These are phyloP conservation scores for Saccostrea echinata DNA, from an alignment of 1,140 invertebrate species.

Conservation along the genomic window DNA sequence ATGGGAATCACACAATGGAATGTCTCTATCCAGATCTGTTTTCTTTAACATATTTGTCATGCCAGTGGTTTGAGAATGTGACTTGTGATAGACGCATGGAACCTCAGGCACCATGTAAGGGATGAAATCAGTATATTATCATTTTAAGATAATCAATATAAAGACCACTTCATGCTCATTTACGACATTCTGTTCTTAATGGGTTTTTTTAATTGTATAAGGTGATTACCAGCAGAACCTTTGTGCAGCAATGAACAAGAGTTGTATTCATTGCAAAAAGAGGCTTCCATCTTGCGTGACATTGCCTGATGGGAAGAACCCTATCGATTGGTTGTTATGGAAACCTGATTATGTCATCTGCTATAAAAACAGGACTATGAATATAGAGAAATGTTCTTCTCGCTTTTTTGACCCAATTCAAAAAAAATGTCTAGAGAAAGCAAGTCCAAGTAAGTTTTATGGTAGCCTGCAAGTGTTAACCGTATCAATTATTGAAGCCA, in stretches of 20 bases:
- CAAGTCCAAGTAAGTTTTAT: neutral
- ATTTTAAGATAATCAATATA: neutral
- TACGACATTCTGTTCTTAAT: too few relatives aligned
- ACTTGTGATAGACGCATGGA: slow-evolving; percentile 40
- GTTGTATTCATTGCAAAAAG: slow-evolving; percentile 52
- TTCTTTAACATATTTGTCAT: slow-evolving; percentile 7
- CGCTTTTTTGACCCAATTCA: slow-evolving; percentile 41
- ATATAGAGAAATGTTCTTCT: slow-evolving; percentile 15
- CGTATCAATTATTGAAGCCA: too few relatives aligned
- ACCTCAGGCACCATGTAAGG: slow-evolving; percentile 53
- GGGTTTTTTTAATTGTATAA: too few relatives aligned
- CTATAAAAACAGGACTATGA: slow-evolving; percentile 42
- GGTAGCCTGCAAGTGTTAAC: too few relatives aligned
- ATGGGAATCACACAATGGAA: neutral
- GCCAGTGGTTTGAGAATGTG: slow-evolving; percentile 43
- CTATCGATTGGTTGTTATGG: slow-evolving; percentile 42
- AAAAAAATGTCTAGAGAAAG: slow-evolving; percentile 13
- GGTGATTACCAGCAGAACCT: slow-evolving; percentile 63
- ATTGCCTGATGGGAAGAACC: slow-evolving; percentile 52
- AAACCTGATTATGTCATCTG: slow-evolving; percentile 3
- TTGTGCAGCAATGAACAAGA: slow-evolving; percentile 42
- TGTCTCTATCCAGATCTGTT: slow-evolving; percentile 53
- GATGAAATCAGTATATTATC: too few relatives aligned
- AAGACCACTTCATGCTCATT: too few relatives aligned
- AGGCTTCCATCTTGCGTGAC: slow-evolving; percentile 58